A percentile compares a stretch with the other conserved stretches of the same genome.
Evolutionary conservation across 23 tunicate species (phyloP).

Genomic region (Trididemnum clinides): DNA sequence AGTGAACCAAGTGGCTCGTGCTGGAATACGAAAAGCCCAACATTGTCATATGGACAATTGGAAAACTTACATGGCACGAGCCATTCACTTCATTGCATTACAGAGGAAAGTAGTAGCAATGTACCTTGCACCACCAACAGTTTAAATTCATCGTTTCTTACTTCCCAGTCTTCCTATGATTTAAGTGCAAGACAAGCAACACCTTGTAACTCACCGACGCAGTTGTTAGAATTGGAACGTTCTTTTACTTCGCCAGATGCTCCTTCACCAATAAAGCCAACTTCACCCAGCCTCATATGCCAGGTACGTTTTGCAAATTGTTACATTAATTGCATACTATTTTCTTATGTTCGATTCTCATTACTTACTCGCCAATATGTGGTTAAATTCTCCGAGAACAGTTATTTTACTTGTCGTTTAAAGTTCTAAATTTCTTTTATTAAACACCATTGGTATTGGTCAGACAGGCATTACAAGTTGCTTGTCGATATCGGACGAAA

Average conservation of each 20-base stretch:
- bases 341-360: no score
- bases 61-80: slow-evolving; percentile 15
- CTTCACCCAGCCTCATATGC: neutral
- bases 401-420: no score
- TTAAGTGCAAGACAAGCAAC: slow-evolving; percentile 55
- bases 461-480: no score
- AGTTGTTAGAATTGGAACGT: slow-evolving; percentile 50
- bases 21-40: slow-evolving; percentile 67
- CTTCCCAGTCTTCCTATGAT: slow-evolving; percentile 56
- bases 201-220: slow-evolving; percentile 58
- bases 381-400: no score
- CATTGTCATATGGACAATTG: neutral
- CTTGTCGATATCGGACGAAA: no score
- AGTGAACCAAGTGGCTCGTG: slow-evolving; percentile 16
- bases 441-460: no score
- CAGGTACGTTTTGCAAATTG: neutral
- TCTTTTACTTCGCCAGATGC: slow-evolving; percentile 68
- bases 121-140: neutral
- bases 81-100: slow-evolving; percentile 39
- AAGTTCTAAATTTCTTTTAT: no score
- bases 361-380: no score
- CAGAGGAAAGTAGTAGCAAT: slow-evolving; percentile 34
- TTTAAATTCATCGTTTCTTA: neutral
- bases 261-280: slow-evolving; percentile 68
- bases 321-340: no score